Evolutionary conservation across 2,888 invertebrate species (phyloP).

Genomic region (Eupeodes latifasciatus): DNA sequence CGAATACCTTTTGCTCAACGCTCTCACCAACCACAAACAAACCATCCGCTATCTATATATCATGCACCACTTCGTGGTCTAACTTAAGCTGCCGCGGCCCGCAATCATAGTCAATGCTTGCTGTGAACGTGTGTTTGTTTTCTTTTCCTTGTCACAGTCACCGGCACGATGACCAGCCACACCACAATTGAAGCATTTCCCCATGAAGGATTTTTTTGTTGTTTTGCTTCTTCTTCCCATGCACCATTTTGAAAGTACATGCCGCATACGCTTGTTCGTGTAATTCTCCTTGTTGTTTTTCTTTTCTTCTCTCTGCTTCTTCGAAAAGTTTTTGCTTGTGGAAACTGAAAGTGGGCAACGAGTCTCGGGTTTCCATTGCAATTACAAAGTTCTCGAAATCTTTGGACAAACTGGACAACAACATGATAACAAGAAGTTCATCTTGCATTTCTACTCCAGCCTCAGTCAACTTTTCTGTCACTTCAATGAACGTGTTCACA

Average conservation of each 20-base stretch:
- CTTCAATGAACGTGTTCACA: constrained; percentile 47
- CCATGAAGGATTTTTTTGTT: constrained; percentile 29
- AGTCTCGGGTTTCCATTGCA: constrained; percentile 60
- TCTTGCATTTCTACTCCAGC: constrained; percentile 9
- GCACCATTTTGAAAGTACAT: not conserved
- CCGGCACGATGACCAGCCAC: constrained; percentile 26
- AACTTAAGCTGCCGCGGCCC: constrained; percentile 38
- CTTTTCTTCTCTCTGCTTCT: constrained; percentile 52
- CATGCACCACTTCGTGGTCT: constrained; percentile 45
- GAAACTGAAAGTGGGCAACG: constrained; percentile 39
- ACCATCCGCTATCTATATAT: constrained; percentile 59
- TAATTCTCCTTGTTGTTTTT: constrained; percentile 23
- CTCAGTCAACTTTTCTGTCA: constrained; percentile 44
- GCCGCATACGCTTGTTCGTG: constrained; percentile 23
- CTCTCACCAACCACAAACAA: constrained; percentile 32
- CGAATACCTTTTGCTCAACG: constrained; percentile 16
- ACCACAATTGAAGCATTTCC: constrained; percentile 39
- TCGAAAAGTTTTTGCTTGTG: constrained; percentile 57
- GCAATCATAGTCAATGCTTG: constrained; percentile 59
- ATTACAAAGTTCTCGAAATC: constrained; percentile 53
- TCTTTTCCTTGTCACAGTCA: constrained; percentile 50
- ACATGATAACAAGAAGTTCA: constrained; percentile 38
- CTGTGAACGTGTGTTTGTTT: constrained; percentile 46
- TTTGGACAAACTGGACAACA: constrained; percentile 50
- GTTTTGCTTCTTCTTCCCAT: constrained; percentile 17